Evolutionary conservation across 2,888 invertebrate species (phyloP), one percentile per base, ranked within the genome.

Genomic region (Chloroclysta siterata): DNA sequence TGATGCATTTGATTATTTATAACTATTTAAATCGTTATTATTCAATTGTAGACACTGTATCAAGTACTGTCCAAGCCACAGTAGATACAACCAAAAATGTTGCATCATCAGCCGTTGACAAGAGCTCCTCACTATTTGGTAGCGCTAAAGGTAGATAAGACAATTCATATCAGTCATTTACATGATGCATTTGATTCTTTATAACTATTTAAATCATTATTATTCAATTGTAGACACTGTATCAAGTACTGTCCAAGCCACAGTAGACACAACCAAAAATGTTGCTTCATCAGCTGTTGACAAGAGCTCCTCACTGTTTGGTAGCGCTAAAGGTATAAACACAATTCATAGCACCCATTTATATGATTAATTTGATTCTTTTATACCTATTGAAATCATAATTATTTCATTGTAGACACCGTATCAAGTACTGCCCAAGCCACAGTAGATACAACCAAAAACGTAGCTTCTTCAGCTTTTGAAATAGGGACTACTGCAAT

Each of bases 311-410:
- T 70, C 74, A 47, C 60, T 79, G 28, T 72, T 83, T 63, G 71
- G 79, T 61, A 77, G 72, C 63, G 82, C 83, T 22, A 85, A 83
- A 84, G 83, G 83, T 85, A 75, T 67, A 33, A 15, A 28, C 53
- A 44, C 10, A 28, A 14, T 22, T 41, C 41, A 13, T 41, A 41
- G 13, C n/a, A 15, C 0, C 6, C 15, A 44, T 44, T 14, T 2
- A 15, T 7, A 8, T 44, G 2, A 15, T 14, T 14, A 7, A 14
- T 14, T 42, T 13, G 39, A 11, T 7, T 39, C 39, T n/a, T 22
- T 2, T 15, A 15, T n/a, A 44, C 3, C 33, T 33, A 15, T 15
- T 15, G 14, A 7, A 44, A 44, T 44, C 15, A 14, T 15, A 8
- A 44, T 53, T 51, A 29, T 33, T 47, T 63, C 5, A 11, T 53